Evolutionary conservation across 92 coral and sea anemone species (phyloP), one percentile per base, ranked within the genome.

Genomic region (Chrysogorgia sp.): DNA sequence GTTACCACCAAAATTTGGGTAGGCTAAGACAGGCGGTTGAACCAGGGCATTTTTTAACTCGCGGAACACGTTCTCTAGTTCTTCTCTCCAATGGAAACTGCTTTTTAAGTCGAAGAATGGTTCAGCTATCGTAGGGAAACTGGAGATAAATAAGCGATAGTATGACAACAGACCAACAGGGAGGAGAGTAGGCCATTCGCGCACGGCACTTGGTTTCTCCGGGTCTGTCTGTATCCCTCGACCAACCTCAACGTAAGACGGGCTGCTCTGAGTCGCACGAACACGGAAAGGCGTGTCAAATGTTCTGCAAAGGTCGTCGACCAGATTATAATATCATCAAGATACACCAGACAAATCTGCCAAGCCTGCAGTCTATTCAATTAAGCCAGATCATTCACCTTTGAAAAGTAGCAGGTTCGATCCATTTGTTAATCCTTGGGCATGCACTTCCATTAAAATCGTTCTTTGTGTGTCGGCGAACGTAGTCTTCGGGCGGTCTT

Each of bases 271-370:
- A 75, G 41, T 47, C 86, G 45, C 58, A 83, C 80, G 34, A 76
- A 50, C 19, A 85, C 83, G 26, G 58, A 40, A 15, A 80, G 81
- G 31, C 81, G 77, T 14, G 41, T 43, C 21, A 74, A 80, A 56
- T 86, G 63, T 19, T 81, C 86, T 5, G 81, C 74, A 50, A 82
- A 75, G 8, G 40, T 68, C 8, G 55, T 59, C 24, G 84, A 74
- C 84, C 87, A 86, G 72, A 82, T 37, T 15, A 81, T 81, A 10
- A 66, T 77, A 34, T 74, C 83, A 81, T 87, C 90, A 43, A 87
- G 70, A 48, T 86, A 77, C 57, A 82, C 90, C 29, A 82, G 63
- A 49, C 87, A 76, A 52, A 74, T 70, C 10, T 71, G 62, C 86
- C 65, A 82, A 10, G 86, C 70, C 40, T n/a, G n/a, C n/a, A 64